These are phyloP conservation scores for Eulimnadia texana DNA, from an alignment of 1,140 invertebrate genomes.

Conservation along the genomic window DNA sequence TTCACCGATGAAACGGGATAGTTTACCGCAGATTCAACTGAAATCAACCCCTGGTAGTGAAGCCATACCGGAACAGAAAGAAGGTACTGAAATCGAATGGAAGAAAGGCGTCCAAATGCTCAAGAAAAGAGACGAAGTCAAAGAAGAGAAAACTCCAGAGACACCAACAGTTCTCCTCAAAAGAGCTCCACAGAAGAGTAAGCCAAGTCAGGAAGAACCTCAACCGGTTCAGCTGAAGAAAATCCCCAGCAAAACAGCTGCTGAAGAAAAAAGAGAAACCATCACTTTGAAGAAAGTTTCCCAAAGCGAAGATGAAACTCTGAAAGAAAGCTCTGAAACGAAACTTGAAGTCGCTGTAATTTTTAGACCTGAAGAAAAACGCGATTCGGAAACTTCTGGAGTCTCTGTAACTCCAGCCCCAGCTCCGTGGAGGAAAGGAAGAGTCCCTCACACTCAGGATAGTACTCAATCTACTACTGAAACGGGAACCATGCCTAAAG, in stretches of 20 bases:
- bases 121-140: background rate
- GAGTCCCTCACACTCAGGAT: no score
- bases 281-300: background rate
- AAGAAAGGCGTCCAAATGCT: conserved; percentile 10
- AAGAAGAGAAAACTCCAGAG: conserved; percentile 6
- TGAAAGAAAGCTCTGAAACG: background rate
- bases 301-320: background rate
- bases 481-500: no score
- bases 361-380: no score
- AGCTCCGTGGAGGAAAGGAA: background rate
- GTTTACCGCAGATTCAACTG: background rate
- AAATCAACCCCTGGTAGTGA: background rate
- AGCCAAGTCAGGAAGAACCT: conserved; percentile 27
- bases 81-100: conserved; percentile 1
- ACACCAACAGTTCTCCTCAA: background rate
- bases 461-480: no score
- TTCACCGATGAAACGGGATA: background rate
- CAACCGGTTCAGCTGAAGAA: conserved; percentile 13
- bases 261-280: background rate
- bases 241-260: background rate
- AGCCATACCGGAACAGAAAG: background rate
- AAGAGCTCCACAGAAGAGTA: conserved; percentile 26
- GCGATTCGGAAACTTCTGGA: no score
- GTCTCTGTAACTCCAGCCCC: background rate
- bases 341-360: no score